phyloP scores from a whole-genome alignment of 2,113 vertebrate genomes.

The Ibidorhyncha struthersii region DNA sequence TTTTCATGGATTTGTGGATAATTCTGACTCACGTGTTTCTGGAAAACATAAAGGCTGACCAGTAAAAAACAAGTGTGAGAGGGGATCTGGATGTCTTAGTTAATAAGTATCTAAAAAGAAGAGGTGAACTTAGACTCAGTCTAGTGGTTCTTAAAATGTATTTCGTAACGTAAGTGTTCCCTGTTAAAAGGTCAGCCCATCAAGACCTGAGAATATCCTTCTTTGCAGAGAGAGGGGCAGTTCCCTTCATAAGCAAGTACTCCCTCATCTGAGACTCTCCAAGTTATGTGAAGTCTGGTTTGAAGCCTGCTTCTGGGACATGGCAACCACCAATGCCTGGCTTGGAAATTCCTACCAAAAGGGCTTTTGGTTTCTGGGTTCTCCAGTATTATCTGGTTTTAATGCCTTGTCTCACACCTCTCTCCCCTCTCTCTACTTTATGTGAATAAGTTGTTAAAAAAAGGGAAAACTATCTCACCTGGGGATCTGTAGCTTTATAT shows the following conservation, averaged over 20 bases:
- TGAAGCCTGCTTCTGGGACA: neutral
- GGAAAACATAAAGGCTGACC: neutral
- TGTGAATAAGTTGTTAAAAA: neutral
- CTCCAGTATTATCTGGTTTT: neutral
- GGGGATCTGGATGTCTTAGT: neutral
- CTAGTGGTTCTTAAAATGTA: neutral
- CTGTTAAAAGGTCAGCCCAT: neutral
- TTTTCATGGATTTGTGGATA: neutral
- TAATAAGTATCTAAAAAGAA: neutral
- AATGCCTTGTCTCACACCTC: neutral
- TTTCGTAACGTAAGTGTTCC: neutral
- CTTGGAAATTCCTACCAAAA: neutral
- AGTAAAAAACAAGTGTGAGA: neutral
- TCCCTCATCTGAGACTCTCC: neutral
- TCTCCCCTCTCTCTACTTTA: neutral
- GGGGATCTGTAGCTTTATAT: neutral
- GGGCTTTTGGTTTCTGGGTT: neutral
- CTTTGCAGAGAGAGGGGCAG: neutral
- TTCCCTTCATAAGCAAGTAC: neutral
- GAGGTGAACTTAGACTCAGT: neutral
- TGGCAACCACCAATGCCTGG: neutral
- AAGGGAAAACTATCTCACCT: neutral
- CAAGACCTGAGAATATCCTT: neutral
- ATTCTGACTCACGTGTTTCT: neutral
- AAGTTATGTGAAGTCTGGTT: neutral